Evolutionary conservation across 2,113 vertebrate genomes (phyloP).

Genomic region (Neomonachus schauinslandi): DNA sequence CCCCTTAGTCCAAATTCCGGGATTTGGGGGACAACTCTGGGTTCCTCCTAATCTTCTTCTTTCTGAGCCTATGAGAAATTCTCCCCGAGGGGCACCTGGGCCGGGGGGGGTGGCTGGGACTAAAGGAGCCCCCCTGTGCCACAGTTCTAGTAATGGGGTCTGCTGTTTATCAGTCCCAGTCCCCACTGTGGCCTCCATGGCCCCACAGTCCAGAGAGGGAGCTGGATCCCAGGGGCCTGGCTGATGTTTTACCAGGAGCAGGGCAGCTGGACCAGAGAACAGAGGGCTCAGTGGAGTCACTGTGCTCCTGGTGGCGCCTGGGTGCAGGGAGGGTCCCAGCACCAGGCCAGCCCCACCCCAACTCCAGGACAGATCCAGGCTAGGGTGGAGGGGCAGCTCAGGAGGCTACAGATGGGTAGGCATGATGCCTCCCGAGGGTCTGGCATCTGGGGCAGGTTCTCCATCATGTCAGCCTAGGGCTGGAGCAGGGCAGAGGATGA

Average conservation of each 20-base stretch:
- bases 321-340: not conserved
- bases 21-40: slow-evolving; percentile 18
- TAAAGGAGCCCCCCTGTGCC: not conserved
- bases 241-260: not conserved
- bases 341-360: not conserved
- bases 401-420: not conserved
- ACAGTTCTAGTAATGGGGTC: not conserved
- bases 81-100: not conserved
- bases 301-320: not conserved
- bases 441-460: not conserved
- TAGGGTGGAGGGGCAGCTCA: not conserved
- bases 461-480: not conserved
- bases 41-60: not conserved
- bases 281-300: not conserved
- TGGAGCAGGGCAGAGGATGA: not conserved
- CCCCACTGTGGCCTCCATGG: not conserved
- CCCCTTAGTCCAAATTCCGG: not conserved
- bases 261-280: not conserved
- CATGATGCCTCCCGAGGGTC: not conserved
- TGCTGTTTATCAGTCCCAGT: not conserved
- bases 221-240: not conserved
- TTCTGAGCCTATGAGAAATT: slow-evolving; percentile 56
- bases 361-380: not conserved
- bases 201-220: not conserved
- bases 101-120: not conserved